Evolutionary conservation across 2,797 vertebrate species (phyloP), one percentile per base, ranked within the genome.

Genomic region (Prunella strophiata): DNA sequence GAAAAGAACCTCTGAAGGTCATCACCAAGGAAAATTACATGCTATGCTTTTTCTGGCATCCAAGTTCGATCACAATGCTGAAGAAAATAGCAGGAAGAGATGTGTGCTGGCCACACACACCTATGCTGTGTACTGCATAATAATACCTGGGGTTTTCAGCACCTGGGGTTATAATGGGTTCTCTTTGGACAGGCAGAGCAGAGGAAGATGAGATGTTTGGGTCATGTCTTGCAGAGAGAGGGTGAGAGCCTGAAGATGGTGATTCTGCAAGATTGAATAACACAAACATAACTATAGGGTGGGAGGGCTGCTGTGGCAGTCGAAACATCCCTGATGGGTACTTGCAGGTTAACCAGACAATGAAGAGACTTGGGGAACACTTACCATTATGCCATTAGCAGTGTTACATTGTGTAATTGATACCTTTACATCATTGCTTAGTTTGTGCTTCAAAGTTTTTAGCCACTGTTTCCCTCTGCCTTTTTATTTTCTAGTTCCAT

Each of bases 131-230:
- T 59, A 26, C 42, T 62, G 40, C 66, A 9, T 74, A 93, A 89
- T 74, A 84, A 83, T 21, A 55, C 94, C 84, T 91, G 90, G 75
- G 63, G 11, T 38, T 85, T 65, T 54, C 76, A 91, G 21, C 89
- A 93, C 92, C 95, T 95, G 96, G 87, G 93, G 93, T 93, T 97
- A 36, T 90, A 94, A 93, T 96, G 96, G 97, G 89, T 97, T 96
- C 95, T 96, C 83, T 85, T 26, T 65, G 96, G 96, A 96, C 86
- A 91, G 68, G 78, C 82, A 93, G 92, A 93, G 93, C 87, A 92
- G 87, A 96, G 88, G 65, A 93, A 92, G 92, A 71, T 97, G 97
- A 96, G 94, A 92, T 92, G 81, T 95, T 96, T 92, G 89, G 83
- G 92, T 96, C 94, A 85, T 67, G 32, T 95, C 92, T 96, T 83